phyloP scores from a whole-genome alignment of 2,113 vertebrate genomes.

The Falcunculus frontatus region DNA sequence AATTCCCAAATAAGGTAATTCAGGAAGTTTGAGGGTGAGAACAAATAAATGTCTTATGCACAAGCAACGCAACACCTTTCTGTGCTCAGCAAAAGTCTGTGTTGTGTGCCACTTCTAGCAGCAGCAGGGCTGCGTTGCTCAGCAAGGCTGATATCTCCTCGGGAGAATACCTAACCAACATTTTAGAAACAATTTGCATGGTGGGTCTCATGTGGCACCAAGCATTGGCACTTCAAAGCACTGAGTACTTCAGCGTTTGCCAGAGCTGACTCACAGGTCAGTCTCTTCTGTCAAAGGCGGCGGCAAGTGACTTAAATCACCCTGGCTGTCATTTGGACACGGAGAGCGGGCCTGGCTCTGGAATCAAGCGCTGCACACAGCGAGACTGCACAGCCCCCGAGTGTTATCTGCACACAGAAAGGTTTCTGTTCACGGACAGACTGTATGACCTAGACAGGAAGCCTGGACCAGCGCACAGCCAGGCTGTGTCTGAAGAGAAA shows the following conservation, averaged over 20 bases:
- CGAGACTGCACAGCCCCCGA: background rate
- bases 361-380: background rate
- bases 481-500: background rate
- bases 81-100: background rate
- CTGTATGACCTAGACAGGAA: slow-evolving; percentile 35
- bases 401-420: slow-evolving; percentile 18
- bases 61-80: background rate
- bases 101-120: background rate
- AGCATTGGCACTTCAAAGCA: background rate
- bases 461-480: background rate
- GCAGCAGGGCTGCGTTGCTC: background rate
- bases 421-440: slow-evolving; percentile 14
- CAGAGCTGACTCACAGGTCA: slow-evolving; percentile 40
- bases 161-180: background rate
- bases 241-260: background rate
- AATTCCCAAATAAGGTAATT: background rate
- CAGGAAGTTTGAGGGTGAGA: background rate
- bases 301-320: slow-evolving; percentile 13
- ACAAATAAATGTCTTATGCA: background rate
- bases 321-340: background rate
- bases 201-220: background rate
- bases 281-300: background rate
- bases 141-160: background rate
- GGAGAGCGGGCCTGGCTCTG: background rate
- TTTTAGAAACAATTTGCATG: slow-evolving; percentile 46